These are phyloP conservation scores for Anastrepha obliqua DNA, from an alignment of 1,140 invertebrate genomes.

Conservation along the genomic window DNA sequence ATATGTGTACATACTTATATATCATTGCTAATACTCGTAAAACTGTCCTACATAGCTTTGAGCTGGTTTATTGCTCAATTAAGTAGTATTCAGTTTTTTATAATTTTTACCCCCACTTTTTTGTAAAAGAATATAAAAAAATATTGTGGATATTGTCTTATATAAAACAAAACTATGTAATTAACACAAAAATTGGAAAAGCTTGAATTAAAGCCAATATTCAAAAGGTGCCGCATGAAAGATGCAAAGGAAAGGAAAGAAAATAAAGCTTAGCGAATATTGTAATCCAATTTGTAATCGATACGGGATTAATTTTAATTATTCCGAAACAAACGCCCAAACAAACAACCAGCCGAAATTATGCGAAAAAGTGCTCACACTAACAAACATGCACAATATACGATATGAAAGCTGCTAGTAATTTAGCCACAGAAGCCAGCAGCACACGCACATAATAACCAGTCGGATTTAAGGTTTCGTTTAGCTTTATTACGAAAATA, in stretches of 20 bases:
- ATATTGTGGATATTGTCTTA: too few relatives aligned
- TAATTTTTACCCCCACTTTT: too few relatives aligned
- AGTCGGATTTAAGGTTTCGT: constrained; percentile 19
- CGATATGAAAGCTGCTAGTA: not conserved
- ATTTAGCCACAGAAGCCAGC: constrained; percentile 28
- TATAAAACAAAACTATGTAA: too few relatives aligned
- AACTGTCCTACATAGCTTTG: too few relatives aligned
- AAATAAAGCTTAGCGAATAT: not conserved
- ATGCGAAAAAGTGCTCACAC: not conserved
- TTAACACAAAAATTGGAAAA: too few relatives aligned
- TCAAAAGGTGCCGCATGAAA: not conserved
- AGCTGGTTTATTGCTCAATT: too few relatives aligned
- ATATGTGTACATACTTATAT: too few relatives aligned
- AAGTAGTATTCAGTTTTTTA: too few relatives aligned
- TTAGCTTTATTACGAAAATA: constrained; percentile 30
- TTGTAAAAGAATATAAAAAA: too few relatives aligned
- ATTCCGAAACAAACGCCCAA: not conserved
- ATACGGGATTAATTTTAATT: constrained; percentile 14
- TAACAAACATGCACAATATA: not conserved
- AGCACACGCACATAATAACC: constrained; percentile 19
- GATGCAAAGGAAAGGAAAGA: not conserved
- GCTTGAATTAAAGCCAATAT: not conserved
- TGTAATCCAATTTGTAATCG: constrained; percentile 21
- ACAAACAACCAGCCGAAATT: not conserved
- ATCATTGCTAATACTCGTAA: too few relatives aligned